phyloP scores from a whole-genome alignment of 2,113 vertebrate genomes.

The Hemiscyllium ocellatum region DNA sequence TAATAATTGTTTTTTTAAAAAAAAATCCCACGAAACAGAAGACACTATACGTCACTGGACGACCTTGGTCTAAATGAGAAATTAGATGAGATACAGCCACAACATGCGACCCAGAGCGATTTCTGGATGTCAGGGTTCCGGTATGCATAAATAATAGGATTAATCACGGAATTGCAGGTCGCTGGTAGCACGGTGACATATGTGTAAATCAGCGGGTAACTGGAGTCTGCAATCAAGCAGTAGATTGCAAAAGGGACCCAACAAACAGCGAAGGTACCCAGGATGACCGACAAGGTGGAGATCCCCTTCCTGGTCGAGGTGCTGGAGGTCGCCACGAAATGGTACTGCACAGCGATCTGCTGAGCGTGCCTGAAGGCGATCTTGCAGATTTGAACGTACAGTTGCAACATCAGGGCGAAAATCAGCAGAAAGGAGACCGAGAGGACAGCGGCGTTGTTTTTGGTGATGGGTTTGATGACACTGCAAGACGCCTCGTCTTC shows the following conservation, averaged over 20 bases:
- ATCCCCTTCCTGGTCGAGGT: conserved; percentile 78
- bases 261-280: conserved; percentile 79
- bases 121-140: conserved; percentile 86
- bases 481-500: conserved; percentile 69
- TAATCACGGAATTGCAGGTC: conserved; percentile 79
- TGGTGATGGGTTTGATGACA: conserved; percentile 75
- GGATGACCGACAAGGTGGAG: conserved; percentile 75
- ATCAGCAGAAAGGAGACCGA: conserved; percentile 77
- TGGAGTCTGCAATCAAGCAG: conserved; percentile 75
- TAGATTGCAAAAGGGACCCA: conserved; percentile 86
- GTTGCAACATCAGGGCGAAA: conserved; percentile 83
- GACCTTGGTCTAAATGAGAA: conserved; percentile 73
- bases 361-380: conserved; percentile 84
- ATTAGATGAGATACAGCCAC: conserved; percentile 70
- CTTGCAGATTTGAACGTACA: conserved; percentile 85
- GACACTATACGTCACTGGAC: conserved; percentile 76
- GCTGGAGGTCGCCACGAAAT: conserved; percentile 72
- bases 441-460: conserved; percentile 74
- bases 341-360: conserved; percentile 87
- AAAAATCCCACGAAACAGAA: background rate
- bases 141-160: conserved; percentile 84
- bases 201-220: conserved; percentile 74
- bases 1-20: background rate
- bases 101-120: conserved; percentile 80
- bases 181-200: conserved; percentile 77